Evolutionary conservation across 2,113 vertebrate genomes (phyloP).

Genomic region (Cryptotis parvus): DNA sequence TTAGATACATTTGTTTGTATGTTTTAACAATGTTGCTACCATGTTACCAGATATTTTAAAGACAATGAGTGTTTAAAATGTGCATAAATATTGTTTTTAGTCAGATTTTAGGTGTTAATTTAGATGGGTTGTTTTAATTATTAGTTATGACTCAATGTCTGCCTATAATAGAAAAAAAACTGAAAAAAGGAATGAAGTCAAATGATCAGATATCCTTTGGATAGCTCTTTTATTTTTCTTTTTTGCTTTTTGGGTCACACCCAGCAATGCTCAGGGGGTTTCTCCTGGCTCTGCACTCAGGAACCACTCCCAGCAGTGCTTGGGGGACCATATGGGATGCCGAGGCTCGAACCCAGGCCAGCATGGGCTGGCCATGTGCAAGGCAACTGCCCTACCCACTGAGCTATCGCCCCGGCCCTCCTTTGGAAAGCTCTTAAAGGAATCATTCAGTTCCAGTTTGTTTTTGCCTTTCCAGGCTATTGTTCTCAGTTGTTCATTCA

Average conservation of each 20-base stretch:
- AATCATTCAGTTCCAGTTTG: background rate
- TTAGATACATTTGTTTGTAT: background rate
- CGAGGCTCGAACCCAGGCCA: no score
- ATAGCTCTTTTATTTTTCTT: background rate
- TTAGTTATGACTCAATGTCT: background rate
- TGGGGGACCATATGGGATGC: no score
- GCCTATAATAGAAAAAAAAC: background rate
- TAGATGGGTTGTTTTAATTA: background rate
- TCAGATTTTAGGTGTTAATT: background rate
- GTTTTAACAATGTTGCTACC: no score
- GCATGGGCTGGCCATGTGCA: no score
- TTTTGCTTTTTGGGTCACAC: no score
- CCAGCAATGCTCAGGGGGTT: no score
- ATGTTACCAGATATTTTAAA: no score
- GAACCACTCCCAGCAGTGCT: no score
- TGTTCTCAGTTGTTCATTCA: background rate
- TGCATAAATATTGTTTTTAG: background rate
- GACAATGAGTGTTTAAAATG: background rate
- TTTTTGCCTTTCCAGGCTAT: constrained; percentile 37
- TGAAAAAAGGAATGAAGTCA: background rate
- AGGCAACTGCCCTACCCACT: no score
- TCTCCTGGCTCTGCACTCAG: no score
- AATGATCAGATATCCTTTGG: background rate
- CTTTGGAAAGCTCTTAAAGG: background rate
- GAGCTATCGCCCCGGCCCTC: no score